A percentile compares a stretch with the other conserved stretches of the same genome.
Conservation (phyloP, 2,888 invertebrate genomes). For the Drosophila birchii region DNA sequence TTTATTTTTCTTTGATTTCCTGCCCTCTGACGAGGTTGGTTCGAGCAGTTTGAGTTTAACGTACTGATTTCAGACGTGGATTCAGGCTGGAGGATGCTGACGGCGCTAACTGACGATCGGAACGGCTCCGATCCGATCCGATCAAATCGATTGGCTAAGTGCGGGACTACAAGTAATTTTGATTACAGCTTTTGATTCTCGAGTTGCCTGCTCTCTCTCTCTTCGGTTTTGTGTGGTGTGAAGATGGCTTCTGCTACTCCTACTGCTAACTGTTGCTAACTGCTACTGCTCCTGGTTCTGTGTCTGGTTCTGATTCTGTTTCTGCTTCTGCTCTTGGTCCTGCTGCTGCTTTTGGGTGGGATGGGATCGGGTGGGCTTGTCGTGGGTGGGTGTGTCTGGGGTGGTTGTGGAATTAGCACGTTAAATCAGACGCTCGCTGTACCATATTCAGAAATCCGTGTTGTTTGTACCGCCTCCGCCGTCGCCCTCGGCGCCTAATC, state of each 20-base stretch:
- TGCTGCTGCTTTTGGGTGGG: slow-evolving; percentile 38
- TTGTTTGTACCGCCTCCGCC: slow-evolving; percentile 84
- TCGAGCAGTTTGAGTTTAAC: slow-evolving; percentile 79
- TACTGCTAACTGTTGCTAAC: slow-evolving; percentile 18
- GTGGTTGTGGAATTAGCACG: slow-evolving; percentile 81
- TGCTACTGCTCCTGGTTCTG: slow-evolving; percentile 20
- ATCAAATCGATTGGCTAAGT: slow-evolving; percentile 29
- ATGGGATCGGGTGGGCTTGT: slow-evolving; percentile 33
- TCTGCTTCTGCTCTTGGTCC: slow-evolving; percentile 25
- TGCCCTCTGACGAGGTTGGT: slow-evolving; percentile 26
- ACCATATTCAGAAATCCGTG: slow-evolving; percentile 89
- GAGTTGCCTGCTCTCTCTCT: slow-evolving; percentile 55
- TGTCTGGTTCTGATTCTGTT: not conserved
- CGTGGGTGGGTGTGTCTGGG: slow-evolving; percentile 36
- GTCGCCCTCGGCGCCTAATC: slow-evolving; percentile 75
- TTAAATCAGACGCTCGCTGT: slow-evolving; percentile 90
- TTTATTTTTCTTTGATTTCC: slow-evolving; percentile 4
- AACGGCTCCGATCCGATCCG: slow-evolving; percentile 11
- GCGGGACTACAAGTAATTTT: slow-evolving; percentile 59
- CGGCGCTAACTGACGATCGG: slow-evolving; percentile 26
- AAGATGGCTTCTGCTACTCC: slow-evolving; percentile 23
- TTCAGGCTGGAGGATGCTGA: slow-evolving; percentile 35
- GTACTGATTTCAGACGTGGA: slow-evolving; percentile 72
- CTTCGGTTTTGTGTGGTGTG: slow-evolving; percentile 19
- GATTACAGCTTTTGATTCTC: slow-evolving; percentile 74